Conservation (phyloP, 2,888 invertebrate genomes). For the Erebia aethiops region DNA sequence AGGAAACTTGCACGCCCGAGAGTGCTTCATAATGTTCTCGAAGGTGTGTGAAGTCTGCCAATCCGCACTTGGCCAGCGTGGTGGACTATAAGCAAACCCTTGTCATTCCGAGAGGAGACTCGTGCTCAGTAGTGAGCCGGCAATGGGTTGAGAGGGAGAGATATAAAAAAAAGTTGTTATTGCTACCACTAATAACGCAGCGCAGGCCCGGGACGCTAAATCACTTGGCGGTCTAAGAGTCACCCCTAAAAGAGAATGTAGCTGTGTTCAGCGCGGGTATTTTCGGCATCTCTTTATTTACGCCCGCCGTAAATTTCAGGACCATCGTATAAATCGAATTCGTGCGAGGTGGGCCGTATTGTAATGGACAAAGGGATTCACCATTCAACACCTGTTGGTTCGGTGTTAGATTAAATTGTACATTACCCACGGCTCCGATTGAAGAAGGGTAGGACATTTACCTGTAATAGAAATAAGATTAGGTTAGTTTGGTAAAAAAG, state of each 20-base stretch:
- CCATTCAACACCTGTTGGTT: constrained; percentile 23
- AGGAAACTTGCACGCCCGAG: too few relatives aligned
- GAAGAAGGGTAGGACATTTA: constrained; percentile 41
- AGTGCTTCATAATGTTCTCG: too few relatives aligned
- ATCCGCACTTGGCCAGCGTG: too few relatives aligned
- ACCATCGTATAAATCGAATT: constrained; percentile 45
- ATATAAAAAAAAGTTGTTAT: not conserved
- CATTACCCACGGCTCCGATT: constrained; percentile 22
- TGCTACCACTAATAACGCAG: not conserved
- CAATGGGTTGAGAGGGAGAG: too few relatives aligned
- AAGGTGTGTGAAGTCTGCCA: too few relatives aligned
- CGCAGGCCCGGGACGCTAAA: constrained; percentile 15
- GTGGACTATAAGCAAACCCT: too few relatives aligned
- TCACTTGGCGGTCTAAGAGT: constrained; percentile 33
- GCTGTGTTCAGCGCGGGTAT: constrained; percentile 60
- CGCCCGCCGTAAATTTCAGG: constrained; percentile 66
- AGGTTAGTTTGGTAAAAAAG: constrained; percentile 20
- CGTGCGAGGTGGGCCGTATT: constrained; percentile 28
- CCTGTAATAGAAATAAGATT: constrained; percentile 46
- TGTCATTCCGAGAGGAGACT: too few relatives aligned
- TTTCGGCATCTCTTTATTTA: constrained; percentile 65
- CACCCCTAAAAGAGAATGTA: constrained; percentile 52
- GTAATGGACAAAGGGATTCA: constrained; percentile 18
- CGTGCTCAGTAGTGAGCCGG: too few relatives aligned
- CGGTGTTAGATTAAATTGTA: constrained; percentile 27